Evolutionary conservation across 2,113 vertebrate genomes (phyloP).

Genomic region (Pontoporia blainvillei): DNA sequence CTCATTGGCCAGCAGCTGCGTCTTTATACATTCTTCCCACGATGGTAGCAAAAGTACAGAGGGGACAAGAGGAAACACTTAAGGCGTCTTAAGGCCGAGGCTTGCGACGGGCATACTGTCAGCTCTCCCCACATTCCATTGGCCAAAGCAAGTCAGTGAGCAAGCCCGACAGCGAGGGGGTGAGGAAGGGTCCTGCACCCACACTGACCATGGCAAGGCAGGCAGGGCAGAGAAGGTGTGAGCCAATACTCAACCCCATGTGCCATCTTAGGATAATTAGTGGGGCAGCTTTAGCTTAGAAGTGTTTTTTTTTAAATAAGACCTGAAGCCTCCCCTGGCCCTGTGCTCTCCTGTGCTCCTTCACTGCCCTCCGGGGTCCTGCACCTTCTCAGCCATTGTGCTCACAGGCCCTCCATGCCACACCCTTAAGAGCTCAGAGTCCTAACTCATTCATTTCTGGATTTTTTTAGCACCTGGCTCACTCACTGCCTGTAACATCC

Average conservation of each 20-base stretch:
- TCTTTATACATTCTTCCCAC: background rate
- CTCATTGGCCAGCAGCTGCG: background rate
- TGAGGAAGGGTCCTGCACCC: too few relatives aligned
- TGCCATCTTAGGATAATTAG: too few relatives aligned
- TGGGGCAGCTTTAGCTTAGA: background rate
- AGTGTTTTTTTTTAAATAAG: background rate
- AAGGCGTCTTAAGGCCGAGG: background rate
- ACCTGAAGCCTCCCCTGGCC: background rate
- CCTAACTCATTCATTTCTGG: background rate
- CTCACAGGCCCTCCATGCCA: background rate
- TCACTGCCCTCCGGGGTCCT: background rate
- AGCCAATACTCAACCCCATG: background rate
- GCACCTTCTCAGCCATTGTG: background rate
- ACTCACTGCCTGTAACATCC: background rate
- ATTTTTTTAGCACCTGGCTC: background rate
- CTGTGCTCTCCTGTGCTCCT: accelerated
- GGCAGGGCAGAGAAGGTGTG: too few relatives aligned
- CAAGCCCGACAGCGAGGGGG: too few relatives aligned
- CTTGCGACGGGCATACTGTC: background rate
- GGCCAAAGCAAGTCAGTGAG: background rate
- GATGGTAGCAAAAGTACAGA: background rate
- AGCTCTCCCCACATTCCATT: background rate
- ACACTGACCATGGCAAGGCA: background rate
- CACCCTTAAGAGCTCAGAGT: background rate
- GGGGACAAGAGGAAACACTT: background rate